These are phyloP conservation scores for Xiphias gladius DNA, from an alignment of 2,113 vertebrate genomes.

Conservation along the genomic window DNA sequence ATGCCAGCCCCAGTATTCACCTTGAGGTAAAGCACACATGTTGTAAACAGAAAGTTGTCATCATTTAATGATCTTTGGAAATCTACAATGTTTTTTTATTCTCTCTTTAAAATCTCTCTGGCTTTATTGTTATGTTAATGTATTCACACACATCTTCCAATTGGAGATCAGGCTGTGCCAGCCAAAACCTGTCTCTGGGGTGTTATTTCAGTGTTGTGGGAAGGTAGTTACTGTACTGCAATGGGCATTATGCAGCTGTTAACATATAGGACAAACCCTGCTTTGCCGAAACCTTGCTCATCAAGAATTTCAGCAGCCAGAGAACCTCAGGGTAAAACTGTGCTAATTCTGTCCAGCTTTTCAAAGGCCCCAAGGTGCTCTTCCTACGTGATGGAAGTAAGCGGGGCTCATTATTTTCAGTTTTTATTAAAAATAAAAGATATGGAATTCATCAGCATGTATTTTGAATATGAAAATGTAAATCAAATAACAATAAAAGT, in stretches of 20 bases:
- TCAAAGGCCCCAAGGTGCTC: neutral
- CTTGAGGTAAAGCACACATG: conserved; percentile 82
- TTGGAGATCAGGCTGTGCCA: conserved; percentile 68
- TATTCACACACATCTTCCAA: conserved; percentile 70
- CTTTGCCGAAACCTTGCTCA: conserved; percentile 8
- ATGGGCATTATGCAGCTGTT: conserved; percentile 52
- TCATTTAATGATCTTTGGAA: conserved; percentile 83
- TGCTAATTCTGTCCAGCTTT: neutral
- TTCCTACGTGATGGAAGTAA: neutral
- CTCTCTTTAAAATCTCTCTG: conserved; percentile 63
- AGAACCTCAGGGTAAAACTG: neutral
- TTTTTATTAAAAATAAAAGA: neutral
- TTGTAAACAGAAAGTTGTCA: conserved; percentile 83
- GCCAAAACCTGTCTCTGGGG: conserved; percentile 57
- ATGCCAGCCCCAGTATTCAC: conserved; percentile 82
- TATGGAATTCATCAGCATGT: neutral
- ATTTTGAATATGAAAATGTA: neutral
- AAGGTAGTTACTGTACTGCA: conserved; percentile 53
- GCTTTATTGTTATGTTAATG: conserved; percentile 78
- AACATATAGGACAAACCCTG: conserved; percentile 13
- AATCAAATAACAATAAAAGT: neutral
- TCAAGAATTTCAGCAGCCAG: conserved; percentile 7
- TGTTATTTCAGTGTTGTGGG: conserved; percentile 46
- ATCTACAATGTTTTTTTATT: conserved; percentile 71
- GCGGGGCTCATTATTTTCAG: neutral